Percentiles rank a stretch among this genome's conserved stretches.
Conservation (phyloP, 2,888 invertebrate species). For the Tetramorium bicarinatum region DNA sequence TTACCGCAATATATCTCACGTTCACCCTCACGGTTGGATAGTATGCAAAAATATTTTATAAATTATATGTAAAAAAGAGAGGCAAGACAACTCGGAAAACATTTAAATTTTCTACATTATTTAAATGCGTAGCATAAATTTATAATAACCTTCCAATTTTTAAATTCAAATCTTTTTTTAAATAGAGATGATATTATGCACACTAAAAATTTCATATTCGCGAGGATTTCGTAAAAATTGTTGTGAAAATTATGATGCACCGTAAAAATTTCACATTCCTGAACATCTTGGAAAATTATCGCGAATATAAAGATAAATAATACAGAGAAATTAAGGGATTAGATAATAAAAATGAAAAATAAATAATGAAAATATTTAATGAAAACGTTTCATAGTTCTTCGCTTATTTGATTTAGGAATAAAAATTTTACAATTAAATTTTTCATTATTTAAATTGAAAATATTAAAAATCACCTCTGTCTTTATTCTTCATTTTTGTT, state of each 20-base stretch:
- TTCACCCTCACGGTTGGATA: not conserved
- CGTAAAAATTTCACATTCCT: not conserved
- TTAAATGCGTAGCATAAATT: slow-evolving; percentile 20
- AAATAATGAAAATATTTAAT: not conserved
- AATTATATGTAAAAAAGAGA: not conserved
- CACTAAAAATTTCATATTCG: slow-evolving; percentile 9
- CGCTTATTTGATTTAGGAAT: not conserved
- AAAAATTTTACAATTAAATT: slow-evolving; percentile 2
- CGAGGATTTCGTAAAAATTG: not conserved
- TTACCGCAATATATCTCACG: not conserved
- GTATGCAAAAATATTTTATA: not conserved
- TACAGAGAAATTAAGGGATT: slow-evolving; percentile 11
- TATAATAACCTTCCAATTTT: slow-evolving; percentile 16
- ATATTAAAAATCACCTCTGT: not conserved
- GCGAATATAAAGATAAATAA: not conserved
- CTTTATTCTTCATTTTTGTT: not conserved
- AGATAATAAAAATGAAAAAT: not conserved
- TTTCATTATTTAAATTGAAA: not conserved
- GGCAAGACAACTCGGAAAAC: not conserved
- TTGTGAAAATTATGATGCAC: slow-evolving; percentile 6
- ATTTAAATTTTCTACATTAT: slow-evolving; percentile 15
- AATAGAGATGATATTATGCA: not conserved
- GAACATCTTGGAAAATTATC: not conserved
- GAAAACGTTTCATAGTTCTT: not conserved
- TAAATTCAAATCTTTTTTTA: slow-evolving; percentile 7